Conservation (phyloP, 2,888 invertebrate genomes). For the Amblyjoppa proteus region DNA sequence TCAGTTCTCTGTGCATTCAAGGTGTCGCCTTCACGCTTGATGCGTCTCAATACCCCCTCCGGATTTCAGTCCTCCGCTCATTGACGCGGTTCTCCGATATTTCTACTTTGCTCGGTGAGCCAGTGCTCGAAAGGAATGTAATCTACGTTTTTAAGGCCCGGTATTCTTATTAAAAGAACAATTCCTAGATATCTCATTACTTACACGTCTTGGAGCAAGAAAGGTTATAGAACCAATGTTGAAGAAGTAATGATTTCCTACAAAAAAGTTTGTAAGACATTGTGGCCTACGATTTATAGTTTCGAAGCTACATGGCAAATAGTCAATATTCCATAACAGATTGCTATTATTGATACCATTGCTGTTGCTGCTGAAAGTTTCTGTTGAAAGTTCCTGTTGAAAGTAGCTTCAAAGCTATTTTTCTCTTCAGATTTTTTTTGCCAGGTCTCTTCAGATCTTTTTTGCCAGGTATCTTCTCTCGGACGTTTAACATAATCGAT, state of each 20-base stretch:
- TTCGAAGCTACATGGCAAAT: neutral
- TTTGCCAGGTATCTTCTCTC: neutral
- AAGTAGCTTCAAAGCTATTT: neutral
- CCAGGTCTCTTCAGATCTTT: neutral
- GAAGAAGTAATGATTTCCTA: neutral
- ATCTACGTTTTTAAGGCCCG: neutral
- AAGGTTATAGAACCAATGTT: neutral
- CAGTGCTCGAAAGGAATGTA: neutral
- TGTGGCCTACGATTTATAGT: neutral
- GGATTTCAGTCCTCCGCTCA: neutral
- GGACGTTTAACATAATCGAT: neutral
- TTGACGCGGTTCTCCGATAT: slow-evolving; percentile 21
- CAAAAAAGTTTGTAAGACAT: neutral
- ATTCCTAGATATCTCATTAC: neutral
- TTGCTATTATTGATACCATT: neutral
- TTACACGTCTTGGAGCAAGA: neutral
- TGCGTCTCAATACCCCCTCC: neutral
- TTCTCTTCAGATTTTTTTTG: neutral
- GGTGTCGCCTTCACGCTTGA: slow-evolving; percentile 21
- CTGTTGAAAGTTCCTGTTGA: too few relatives aligned
- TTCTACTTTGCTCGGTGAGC: slow-evolving; percentile 17
- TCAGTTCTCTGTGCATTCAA: slow-evolving; percentile 2
- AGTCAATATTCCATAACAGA: neutral
- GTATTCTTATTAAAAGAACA: neutral
- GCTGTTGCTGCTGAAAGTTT: neutral